These are phyloP conservation scores for Meteorus sp. DNA, from an alignment of 1,140 invertebrate genomes.

Conservation along the genomic window DNA sequence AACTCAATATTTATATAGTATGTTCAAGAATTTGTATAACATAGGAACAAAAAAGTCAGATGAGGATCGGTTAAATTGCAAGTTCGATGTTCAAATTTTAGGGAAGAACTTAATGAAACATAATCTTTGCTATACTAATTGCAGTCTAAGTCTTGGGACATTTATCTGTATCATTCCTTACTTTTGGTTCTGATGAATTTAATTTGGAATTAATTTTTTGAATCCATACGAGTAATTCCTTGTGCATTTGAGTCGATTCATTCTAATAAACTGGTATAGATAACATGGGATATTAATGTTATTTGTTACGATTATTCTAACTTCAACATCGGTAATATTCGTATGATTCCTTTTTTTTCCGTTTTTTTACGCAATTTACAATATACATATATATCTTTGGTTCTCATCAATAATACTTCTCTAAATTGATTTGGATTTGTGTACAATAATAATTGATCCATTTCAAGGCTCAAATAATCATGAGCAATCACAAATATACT, in stretches of 20 bases:
- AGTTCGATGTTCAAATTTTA: no score
- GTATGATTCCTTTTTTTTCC: constrained; percentile 22
- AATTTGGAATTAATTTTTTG: no score
- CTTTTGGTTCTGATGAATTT: no score
- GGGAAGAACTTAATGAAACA: no score
- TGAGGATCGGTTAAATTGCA: no score
- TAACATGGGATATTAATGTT: background rate
- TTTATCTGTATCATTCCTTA: no score
- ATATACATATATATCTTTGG: constrained; percentile 41
- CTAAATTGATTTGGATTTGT: constrained; percentile 25
- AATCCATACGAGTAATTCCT: background rate
- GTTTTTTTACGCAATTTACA: constrained; percentile 33
- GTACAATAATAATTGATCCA: constrained; percentile 9
- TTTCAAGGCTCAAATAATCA: constrained; percentile 6
- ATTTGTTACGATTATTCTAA: constrained; percentile 19
- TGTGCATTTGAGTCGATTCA: background rate
- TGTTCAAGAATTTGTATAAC: no score
- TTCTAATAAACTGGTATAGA: background rate
- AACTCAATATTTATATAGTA: no score
- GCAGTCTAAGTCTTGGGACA: no score
- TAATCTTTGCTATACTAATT: no score
- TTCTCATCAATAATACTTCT: constrained; percentile 36
- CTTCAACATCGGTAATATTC: constrained; percentile 14
- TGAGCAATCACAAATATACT: background rate
- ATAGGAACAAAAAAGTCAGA: no score